Evolutionary conservation across 2,888 invertebrate genomes (phyloP).

Genomic region (Leptopilina myrica): DNA sequence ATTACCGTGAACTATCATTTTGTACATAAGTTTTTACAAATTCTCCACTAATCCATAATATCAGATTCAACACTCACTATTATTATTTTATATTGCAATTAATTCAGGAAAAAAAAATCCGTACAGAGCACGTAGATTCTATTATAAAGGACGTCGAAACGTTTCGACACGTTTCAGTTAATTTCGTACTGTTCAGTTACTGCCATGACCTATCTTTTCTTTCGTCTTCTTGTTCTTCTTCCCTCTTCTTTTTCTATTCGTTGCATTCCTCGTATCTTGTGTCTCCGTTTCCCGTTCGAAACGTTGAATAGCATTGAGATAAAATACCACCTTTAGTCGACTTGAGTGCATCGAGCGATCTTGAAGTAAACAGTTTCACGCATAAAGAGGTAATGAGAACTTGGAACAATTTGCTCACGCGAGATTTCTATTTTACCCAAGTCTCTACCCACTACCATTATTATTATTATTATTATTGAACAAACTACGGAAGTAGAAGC

Average conservation of each 20-base stretch:
- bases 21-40: too few relatives aligned
- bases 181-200: constrained; percentile 46
- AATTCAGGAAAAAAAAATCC: constrained; percentile 31
- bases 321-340: constrained; percentile 12
- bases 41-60: too few relatives aligned
- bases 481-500: constrained; percentile 48
- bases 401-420: constrained; percentile 61
- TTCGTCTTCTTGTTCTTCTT: constrained; percentile 40
- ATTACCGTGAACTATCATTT: too few relatives aligned
- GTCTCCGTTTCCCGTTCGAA: constrained; percentile 20
- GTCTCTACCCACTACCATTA: background rate
- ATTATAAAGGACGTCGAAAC: constrained; percentile 65
- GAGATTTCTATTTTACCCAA: constrained; percentile 48
- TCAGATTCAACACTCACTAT: too few relatives aligned
- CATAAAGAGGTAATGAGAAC: constrained; percentile 61
- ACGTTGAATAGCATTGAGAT: constrained; percentile 21
- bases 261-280: constrained; percentile 11
- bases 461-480: background rate
- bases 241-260: background rate
- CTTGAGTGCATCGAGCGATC: constrained; percentile 37
- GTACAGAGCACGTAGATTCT: constrained; percentile 57
- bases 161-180: constrained; percentile 67
- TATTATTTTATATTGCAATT: too few relatives aligned
- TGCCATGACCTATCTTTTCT: constrained; percentile 46
- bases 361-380: constrained; percentile 58